Evolutionary conservation across 2,888 invertebrate genomes (phyloP).

Genomic region (Brachylomia viminalis): DNA sequence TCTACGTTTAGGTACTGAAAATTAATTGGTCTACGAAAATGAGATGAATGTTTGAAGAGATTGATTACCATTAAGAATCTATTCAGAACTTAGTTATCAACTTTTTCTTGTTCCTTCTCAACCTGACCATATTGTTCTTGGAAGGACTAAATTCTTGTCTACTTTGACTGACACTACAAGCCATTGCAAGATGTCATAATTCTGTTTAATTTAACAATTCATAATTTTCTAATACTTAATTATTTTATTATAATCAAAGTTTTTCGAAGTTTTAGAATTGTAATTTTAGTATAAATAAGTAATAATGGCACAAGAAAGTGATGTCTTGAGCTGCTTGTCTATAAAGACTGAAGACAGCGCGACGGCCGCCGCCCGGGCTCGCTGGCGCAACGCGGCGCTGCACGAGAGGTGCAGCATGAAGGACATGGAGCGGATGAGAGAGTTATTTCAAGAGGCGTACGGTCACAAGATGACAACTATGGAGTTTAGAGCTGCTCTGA

Average conservation of each 20-base stretch:
- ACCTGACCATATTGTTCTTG: conserved; percentile 2
- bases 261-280: conserved; percentile 22
- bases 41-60: not conserved
- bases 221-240: not conserved
- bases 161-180: conserved; percentile 16
- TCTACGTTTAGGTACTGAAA: no score
- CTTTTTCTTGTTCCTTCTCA: not conserved
- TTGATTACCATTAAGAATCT: not conserved
- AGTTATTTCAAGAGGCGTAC: conserved; percentile 85
- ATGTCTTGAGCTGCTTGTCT: conserved; percentile 70
- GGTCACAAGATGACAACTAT: conserved; percentile 82
- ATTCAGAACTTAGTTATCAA: not conserved
- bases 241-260: conserved; percentile 7
- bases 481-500: conserved; percentile 84
- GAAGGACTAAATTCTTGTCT: conserved; percentile 4
- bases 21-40: not conserved
- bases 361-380: conserved; percentile 51
- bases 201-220: conserved; percentile 18
- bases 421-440: conserved; percentile 86
- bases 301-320: conserved; percentile 81
- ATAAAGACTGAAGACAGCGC: conserved; percentile 80
- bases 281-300: conserved; percentile 17
- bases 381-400: conserved; percentile 80
- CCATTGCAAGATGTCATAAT: conserved; percentile 7
- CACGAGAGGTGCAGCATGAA: conserved; percentile 84